Conservation (phyloP, 2,113 vertebrate species). For the Anseranas semipalmata region DNA sequence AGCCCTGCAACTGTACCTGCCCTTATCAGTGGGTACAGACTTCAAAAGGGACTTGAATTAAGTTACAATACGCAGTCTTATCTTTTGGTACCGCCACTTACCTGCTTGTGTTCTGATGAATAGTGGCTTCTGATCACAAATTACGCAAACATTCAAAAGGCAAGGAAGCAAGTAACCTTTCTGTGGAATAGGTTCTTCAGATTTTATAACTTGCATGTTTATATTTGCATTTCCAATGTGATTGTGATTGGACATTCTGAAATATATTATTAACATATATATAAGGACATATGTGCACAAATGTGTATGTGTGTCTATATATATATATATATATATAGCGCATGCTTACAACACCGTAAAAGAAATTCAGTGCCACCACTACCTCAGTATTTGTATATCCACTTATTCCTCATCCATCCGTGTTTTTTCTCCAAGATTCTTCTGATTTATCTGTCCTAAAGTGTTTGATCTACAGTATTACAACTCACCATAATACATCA, state of each 20-base stretch:
- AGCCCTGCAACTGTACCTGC: not conserved
- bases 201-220: not conserved
- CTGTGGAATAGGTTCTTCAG: not conserved
- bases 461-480: not conserved
- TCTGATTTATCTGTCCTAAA: not conserved
- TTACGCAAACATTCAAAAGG: not conserved
- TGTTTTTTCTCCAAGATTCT: not conserved
- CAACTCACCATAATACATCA: not conserved
- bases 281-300: not conserved
- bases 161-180: not conserved
- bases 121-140: constrained; percentile 11
- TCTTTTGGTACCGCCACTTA: not conserved
- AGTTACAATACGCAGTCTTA: not conserved
- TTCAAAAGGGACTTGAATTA: not conserved
- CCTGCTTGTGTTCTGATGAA: not conserved
- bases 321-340: not conserved
- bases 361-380: not conserved
- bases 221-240: not conserved
- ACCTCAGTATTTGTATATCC: not conserved
- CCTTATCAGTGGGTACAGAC: not conserved
- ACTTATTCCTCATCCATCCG: not conserved
- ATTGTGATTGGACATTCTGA: not conserved
- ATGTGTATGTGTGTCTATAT: too few relatives aligned
- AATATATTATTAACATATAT: not conserved
- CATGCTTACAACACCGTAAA: not conserved